phyloP scores from a whole-genome alignment of 2,113 vertebrate genomes.

The Cercopithecus mona region DNA sequence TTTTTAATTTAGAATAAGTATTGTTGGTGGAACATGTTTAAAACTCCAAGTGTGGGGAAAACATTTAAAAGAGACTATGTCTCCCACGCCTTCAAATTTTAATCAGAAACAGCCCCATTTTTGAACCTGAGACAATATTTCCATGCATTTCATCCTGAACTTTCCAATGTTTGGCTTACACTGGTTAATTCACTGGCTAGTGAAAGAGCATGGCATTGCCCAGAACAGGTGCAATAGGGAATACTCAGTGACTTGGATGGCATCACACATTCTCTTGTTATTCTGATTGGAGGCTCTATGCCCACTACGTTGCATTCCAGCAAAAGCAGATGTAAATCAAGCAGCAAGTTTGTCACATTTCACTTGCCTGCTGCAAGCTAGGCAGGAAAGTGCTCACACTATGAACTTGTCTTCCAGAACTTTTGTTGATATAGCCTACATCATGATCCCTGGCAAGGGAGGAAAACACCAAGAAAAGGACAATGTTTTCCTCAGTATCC shows the following conservation, averaged over 20 bases:
- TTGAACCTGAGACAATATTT: conserved; percentile 18
- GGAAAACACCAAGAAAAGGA: conserved; percentile 73
- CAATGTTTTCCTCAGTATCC: conserved; percentile 74
- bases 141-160: conserved; percentile 35
- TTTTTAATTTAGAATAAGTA: not conserved
- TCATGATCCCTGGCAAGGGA: conserved; percentile 56
- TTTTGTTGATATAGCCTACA: conserved; percentile 71
- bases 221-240: conserved; percentile 45
- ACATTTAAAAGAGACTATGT: not conserved
- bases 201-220: conserved; percentile 26
- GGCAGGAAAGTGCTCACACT: conserved; percentile 63
- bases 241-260: not conserved
- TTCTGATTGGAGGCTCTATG: conserved; percentile 32
- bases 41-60: not conserved
- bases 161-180: conserved; percentile 30
- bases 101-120: not conserved
- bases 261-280: conserved; percentile 45
- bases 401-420: conserved; percentile 73
- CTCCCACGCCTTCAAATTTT: not conserved
- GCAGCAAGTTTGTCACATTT: conserved; percentile 55
- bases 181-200: conserved; percentile 59
- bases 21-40: not conserved
- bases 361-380: conserved; percentile 53
- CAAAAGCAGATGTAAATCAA: conserved; percentile 71
- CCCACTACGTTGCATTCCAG: conserved; percentile 45